phyloP scores from a whole-genome alignment of 2,797 vertebrate species.

The Bufotes viridis region DNA sequence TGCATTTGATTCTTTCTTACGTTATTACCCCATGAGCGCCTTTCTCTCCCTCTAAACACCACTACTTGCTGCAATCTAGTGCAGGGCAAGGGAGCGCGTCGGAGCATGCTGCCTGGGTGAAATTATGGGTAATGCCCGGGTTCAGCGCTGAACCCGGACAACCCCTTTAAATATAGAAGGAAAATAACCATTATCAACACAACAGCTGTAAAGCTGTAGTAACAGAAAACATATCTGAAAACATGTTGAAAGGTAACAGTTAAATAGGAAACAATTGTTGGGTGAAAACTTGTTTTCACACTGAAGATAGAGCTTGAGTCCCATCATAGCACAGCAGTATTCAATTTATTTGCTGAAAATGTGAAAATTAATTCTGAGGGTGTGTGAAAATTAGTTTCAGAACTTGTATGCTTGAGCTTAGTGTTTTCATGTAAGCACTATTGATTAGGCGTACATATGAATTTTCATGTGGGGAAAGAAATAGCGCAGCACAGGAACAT shows the following conservation, averaged over 20 bases:
- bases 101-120: no score
- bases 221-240: not conserved
- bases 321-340: slow-evolving; percentile 4
- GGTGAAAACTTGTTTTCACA: not conserved
- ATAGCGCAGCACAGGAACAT: not conserved
- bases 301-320: not conserved
- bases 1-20: no score
- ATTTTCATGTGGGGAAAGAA: not conserved
- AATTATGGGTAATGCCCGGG: no score
- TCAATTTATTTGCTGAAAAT: slow-evolving; percentile 30
- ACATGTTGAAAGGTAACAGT: not conserved
- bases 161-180: no score
- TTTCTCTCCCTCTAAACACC: no score
- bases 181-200: no score
- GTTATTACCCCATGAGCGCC: no score
- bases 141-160: no score
- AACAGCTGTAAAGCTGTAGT: no score
- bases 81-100: no score
- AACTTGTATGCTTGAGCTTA: not conserved
- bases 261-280: not conserved
- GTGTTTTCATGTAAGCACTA: not conserved
- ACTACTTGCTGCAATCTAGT: no score
- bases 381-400: slow-evolving; percentile 30
- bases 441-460: not conserved
- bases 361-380: slow-evolving; percentile 33